Evolutionary conservation across 2,113 vertebrate species (phyloP), one percentile per base, ranked within the genome.

Genomic region (Psittacula cyanocephala): DNA sequence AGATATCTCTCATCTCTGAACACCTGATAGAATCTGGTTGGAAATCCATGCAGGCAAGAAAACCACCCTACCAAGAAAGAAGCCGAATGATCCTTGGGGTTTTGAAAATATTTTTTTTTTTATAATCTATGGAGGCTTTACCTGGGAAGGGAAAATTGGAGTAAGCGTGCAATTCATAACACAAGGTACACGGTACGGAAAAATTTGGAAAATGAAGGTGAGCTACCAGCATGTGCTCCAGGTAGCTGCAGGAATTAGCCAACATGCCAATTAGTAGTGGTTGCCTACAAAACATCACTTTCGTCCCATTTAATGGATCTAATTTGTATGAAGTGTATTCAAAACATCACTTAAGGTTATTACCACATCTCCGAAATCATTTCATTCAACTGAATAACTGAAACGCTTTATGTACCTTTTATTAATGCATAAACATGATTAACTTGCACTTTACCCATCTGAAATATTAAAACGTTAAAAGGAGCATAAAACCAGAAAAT

Each of bases 351-450:
- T 96, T 95, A 90, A 81, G 77, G 82, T 92, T 96, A 94, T 96
- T 97, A 95, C 46, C 62, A 57, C 77, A 86, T 88, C 72, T 95
- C 95, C 65, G 43, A 95, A 94, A 95, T 92, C 0, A 97, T 94
- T 97, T 91, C 47, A 78, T 93, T 95, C 74, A 91, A 52, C 82
- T 81, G 86, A 96, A 89, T 90, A 94, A 88, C 83, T 41, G 83
- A 90, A 94, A 93, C 31, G 0, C 18, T 95, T 97, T 87, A 96
- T 91, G 92, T 65, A 93, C 80, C 83, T 96, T 96, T 94, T 86
- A 96, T 95, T 91, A 96, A 92, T 91, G 90, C 88, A 94, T 90
- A 95, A 97, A 96, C 90, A 94, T 87, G 77, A 96, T 93, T 95
- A 96, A 95, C 90, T 93, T 94, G 77, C 86, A 95, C 92, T 96